Evolutionary conservation across 2,888 invertebrate genomes (phyloP), one percentile per base, ranked within the genome.

Genomic region (Xestia rhomboidea): DNA sequence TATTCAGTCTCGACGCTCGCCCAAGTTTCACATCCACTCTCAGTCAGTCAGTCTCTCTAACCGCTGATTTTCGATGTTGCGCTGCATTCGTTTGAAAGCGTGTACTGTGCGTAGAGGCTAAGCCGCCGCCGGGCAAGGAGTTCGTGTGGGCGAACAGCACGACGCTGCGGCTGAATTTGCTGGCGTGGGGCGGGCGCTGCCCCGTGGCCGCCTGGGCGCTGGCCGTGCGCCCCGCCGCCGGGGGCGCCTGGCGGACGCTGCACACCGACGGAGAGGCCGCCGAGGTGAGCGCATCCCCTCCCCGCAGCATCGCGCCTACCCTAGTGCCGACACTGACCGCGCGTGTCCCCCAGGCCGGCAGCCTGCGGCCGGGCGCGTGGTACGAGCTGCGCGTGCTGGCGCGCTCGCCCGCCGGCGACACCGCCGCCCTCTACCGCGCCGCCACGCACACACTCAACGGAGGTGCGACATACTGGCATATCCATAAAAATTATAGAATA

Each of bases 141-240:
- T 97, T 98, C 77, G 95, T 98, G 79, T 96, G 97, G 89, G 97
- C 97, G 10, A 98, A 98, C 93, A 97, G 98, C 76, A 98, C 98
- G 0, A 97, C 97, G 67, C 97, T 98, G 67, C 97, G 97, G 60
- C 94, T 98, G 64, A 97, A 98, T 93, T 95, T 98, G 82, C 96
- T 97, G 84, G 97, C 97, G 76, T 98, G 98, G 98, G 97, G 97
- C 84, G 97, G 97, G 10, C 98, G 98, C 77, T 98, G 98, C 94
- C 97, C 97, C 5, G 97, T 98, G 88, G 95, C 95, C 30, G 97
- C 97, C 84, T 98, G 98, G 94, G 97, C 97, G 62, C 96, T 98
- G 62, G 97, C 97, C 88, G 92, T 96, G 89, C 95, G 96, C 46
- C 90, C 92, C 72, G 91, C 94, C 49, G 88, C 92, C 73, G 93